Evolutionary conservation across 2,113 vertebrate genomes (phyloP).

Genomic region (Dasyornis broadbenti): DNA sequence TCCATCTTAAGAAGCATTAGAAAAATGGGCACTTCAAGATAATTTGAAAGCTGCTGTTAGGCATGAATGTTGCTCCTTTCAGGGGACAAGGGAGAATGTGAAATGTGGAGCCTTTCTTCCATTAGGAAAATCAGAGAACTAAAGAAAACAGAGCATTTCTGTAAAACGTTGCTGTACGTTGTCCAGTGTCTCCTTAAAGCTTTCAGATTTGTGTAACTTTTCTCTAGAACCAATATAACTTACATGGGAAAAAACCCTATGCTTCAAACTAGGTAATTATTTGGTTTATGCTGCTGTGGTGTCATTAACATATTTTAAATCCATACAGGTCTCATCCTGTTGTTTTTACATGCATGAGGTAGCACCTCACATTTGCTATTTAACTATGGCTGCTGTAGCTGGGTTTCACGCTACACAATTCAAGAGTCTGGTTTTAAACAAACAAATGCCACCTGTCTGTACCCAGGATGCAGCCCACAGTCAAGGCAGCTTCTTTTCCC

Average conservation of each 20-base stretch:
- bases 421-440: not conserved
- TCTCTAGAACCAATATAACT: not conserved
- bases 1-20: not conserved
- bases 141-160: not conserved
- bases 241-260: not conserved
- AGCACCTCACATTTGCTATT: not conserved
- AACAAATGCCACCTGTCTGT: not conserved
- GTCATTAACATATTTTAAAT: not conserved
- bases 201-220: not conserved
- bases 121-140: not conserved
- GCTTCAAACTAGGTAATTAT: not conserved
- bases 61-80: not conserved
- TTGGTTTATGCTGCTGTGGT: not conserved
- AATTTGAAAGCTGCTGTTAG: not conserved
- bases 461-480: not conserved
- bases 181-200: not conserved
- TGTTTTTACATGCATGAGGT: not conserved
- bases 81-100: not conserved
- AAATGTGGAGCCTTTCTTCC: not conserved
- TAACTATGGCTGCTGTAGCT: not conserved
- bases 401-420: not conserved
- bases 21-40: not conserved
- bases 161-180: not conserved
- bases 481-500: not conserved
- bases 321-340: not conserved